These are phyloP conservation scores for Hemaris fuciformis DNA, from an alignment of 2,888 invertebrate species.

Conservation along the genomic window DNA sequence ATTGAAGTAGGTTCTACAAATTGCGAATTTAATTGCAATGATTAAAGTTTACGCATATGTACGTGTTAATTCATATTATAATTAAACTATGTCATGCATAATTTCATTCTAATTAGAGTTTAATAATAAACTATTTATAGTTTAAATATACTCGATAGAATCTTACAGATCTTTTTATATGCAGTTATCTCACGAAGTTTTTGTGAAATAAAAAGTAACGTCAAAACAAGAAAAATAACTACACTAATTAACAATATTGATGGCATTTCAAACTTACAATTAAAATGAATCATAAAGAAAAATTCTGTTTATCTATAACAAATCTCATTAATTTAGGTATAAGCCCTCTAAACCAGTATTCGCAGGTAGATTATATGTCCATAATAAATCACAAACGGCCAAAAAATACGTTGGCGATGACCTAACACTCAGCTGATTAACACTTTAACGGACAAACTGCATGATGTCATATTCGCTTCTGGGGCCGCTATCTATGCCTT, in stretches of 20 bases:
- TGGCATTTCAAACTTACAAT: too few relatives aligned
- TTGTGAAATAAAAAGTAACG: too few relatives aligned
- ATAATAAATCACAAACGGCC: background rate
- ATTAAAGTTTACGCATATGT: background rate
- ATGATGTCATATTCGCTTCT: background rate
- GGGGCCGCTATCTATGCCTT: background rate
- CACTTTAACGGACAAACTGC: conserved; percentile 6
- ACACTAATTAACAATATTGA: too few relatives aligned
- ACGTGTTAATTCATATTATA: background rate
- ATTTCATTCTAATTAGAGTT: too few relatives aligned
- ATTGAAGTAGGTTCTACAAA: background rate
- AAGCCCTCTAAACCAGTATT: background rate
- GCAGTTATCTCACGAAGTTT: too few relatives aligned
- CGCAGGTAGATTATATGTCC: background rate
- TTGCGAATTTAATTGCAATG: background rate
- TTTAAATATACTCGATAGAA: too few relatives aligned
- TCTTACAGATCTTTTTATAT: too few relatives aligned
- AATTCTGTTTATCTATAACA: background rate
- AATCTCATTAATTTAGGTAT: background rate
- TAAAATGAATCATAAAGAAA: too few relatives aligned
- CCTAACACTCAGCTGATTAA: background rate
- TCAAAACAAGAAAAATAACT: too few relatives aligned
- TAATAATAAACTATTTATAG: too few relatives aligned
- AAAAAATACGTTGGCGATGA: background rate
- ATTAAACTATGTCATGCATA: background rate